Conservation (phyloP, 1,140 invertebrate species). For the Pentalonia nigronervosa region DNA sequence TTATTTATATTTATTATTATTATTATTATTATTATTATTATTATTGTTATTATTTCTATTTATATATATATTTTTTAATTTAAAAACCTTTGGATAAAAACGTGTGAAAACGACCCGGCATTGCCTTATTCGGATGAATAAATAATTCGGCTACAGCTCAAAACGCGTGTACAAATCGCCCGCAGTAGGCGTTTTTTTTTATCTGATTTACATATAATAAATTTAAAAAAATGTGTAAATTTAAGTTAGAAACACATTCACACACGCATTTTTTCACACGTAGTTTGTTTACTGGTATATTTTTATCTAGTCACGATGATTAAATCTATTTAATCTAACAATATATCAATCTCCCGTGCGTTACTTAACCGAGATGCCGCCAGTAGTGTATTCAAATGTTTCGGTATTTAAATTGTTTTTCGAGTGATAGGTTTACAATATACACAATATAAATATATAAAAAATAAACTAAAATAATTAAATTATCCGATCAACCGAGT, state of each 20-base stretch:
- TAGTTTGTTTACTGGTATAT: not conserved
- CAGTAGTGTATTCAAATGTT: constrained; percentile 29
- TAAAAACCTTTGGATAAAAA: not conserved
- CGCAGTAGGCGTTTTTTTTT: constrained; percentile 30
- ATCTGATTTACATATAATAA: constrained; percentile 45
- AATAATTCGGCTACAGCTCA: not conserved
- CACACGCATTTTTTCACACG: constrained; percentile 12
- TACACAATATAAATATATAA: no score
- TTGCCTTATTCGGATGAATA: constrained; percentile 29
- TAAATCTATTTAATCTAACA: not conserved
- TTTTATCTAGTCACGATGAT: constrained; percentile 11
- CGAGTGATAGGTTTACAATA: not conserved
- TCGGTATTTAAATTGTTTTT: constrained; percentile 4
- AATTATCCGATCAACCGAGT: not conserved
- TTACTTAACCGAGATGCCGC: not conserved
- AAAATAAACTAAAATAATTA: not conserved
- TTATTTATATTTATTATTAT: not conserved
- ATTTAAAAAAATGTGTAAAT: constrained; percentile 19
- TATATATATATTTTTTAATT: not conserved
- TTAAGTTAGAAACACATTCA: not conserved
- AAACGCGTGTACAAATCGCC: constrained; percentile 21
- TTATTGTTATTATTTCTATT: not conserved
- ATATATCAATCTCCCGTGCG: not conserved
- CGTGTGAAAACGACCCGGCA: not conserved
- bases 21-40: no score